Percentiles rank a stretch among this genome's conserved stretches.
These are phyloP conservation scores for Mimachlamys varia DNA, from an alignment of 2,888 invertebrate species.

Conservation along the genomic window DNA sequence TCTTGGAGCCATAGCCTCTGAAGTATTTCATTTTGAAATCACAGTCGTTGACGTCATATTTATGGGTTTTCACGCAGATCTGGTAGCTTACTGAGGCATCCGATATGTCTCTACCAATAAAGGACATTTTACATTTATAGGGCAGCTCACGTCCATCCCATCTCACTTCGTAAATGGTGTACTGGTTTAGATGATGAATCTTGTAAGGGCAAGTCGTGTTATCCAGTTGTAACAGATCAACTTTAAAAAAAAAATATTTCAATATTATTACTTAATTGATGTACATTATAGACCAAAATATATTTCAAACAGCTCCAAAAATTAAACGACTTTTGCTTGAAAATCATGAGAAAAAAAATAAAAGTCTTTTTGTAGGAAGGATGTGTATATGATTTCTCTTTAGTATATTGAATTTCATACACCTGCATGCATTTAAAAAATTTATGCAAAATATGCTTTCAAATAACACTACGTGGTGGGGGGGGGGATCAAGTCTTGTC, in stretches of 20 bases:
- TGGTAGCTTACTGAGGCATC: neutral
- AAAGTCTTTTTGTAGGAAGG: too few species aligned
- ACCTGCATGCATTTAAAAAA: too few species aligned
- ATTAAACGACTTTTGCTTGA: too few species aligned
- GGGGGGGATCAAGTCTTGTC: too few species aligned
- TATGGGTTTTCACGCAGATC: neutral
- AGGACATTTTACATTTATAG: neutral
- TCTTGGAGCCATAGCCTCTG: neutral
- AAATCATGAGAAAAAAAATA: too few species aligned
- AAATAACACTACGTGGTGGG: too few species aligned
- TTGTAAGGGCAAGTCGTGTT: neutral
- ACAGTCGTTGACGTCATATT: neutral
- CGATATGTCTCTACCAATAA: neutral
- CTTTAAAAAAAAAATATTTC: neutral
- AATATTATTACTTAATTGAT: too few species aligned
- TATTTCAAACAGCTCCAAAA: too few species aligned
- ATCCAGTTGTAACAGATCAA: neutral
- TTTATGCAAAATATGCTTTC: too few species aligned
- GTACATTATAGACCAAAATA: too few species aligned
- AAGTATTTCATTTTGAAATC: slow-evolving; percentile 3
- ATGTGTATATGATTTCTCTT: too few species aligned
- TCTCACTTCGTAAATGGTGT: neutral
- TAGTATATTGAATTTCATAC: too few species aligned
- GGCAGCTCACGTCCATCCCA: neutral
- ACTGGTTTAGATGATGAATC: neutral